Evolutionary conservation across 1,140 invertebrate species (phyloP), one percentile per base, ranked within the genome.

Genomic region (Delia radicum): DNA sequence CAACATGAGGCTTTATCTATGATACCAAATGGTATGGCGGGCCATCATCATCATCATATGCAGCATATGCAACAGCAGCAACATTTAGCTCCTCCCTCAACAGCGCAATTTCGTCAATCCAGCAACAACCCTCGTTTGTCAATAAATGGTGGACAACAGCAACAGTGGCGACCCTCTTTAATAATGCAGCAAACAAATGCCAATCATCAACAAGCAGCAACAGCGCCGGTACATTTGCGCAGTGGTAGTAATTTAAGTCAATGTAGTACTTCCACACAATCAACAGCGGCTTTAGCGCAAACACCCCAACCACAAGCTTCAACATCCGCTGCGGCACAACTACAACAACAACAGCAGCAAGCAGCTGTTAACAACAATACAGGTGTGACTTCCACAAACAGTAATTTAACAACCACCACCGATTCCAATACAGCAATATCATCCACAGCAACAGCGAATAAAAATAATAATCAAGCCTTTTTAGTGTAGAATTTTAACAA

Each of bases 1-100:
- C 84, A 83, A 71, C 84, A 85, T 15, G 84, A 85, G 74, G 84
- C 81, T 12, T 69, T 85, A 2, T 85, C 84, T 18, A 85, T 85
- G 84, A 85, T 85, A 31, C 83, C 83, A 55, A 82, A 79, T 69
- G 83, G 77, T 75, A 80, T 21, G 77, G 75, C 46, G 79, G 78
- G n/a, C 12, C 6, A 13, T 5, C 77, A 77, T 61, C 74, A 80
- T 80, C 79, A 79, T 78, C 81, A 75, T 73, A 78, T 81, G 48
- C 82, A 84, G 67, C n/a, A n/a, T n/a, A n/a, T n/a, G n/a, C n/a
- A n/a, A 10, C 82, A 84, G 26, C 81, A 81, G n/a, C 77, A 77
- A 31, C 77, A 77, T 61, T 71, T 77, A 18, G 74, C 74, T 18
- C 74, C 77, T 37, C 37, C 26, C 13, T 80, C 76, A 78, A 79